phyloP scores from a whole-genome alignment of 1,140 invertebrate genomes.

The Popillia japonica region DNA sequence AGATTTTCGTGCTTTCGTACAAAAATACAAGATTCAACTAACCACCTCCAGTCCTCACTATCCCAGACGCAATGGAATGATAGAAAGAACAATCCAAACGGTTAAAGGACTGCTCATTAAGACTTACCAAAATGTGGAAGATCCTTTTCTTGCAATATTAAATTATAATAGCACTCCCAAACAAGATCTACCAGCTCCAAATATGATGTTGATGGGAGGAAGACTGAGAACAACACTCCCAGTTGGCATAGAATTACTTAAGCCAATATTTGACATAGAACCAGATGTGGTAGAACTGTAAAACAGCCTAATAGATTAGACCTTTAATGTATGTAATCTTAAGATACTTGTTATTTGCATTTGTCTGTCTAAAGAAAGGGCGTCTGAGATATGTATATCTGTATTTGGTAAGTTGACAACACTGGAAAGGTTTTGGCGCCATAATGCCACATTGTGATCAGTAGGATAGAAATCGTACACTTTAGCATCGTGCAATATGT shows the following conservation, averaged over 20 bases:
- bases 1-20: not conserved
- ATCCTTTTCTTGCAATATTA: slow-evolving; percentile 32
- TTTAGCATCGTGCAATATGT: too few species aligned
- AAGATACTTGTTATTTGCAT: not conserved
- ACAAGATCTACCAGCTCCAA: too few species aligned
- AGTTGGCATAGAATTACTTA: not conserved
- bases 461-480: too few species aligned
- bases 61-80: not conserved
- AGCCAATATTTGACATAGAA: not conserved
- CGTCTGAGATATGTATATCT: not conserved
- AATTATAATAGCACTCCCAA: too few species aligned
- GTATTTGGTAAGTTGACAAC: not conserved
- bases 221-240: slow-evolving; percentile 41
- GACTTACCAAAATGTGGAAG: slow-evolving; percentile 4
- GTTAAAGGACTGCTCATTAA: slow-evolving; percentile 34
- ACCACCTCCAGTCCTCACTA: not conserved
- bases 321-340: not conserved
- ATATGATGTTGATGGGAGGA: slow-evolving; percentile 40
- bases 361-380: not conserved
- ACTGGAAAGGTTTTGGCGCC: not conserved
- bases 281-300: not conserved
- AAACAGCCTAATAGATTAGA: not conserved
- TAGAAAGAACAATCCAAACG: slow-evolving; percentile 31
- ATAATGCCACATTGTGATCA: not conserved
- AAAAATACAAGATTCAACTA: not conserved